Base-by-base conservation (phyloP, 2,888 invertebrate genomes). In the Euspilapteryx auroguttella region DNA sequence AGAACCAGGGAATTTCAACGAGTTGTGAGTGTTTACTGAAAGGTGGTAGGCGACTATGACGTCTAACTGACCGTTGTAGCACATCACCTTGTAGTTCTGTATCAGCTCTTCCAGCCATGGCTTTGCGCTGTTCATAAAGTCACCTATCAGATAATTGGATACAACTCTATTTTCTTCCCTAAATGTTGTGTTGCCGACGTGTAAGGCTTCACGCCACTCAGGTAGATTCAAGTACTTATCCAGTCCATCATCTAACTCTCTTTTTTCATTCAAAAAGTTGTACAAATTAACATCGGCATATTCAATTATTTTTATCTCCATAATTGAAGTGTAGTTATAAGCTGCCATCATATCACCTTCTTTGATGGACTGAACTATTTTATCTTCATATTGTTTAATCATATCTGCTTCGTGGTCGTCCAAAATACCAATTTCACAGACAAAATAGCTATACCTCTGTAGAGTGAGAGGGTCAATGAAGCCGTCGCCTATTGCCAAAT, bases 11-110 rank as follows among this genome's bases (percentile, higher is more conserved):
- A 89, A 93, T 11, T 83, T 63, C 4, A 92, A 55, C 9, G 81
- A 78, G 27, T 79, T 69, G 20, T 94, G 55, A 57, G 89, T 92
- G 54, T 52, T 82, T 61, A 37, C 82, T 45, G 51, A 82, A 47
- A 63, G 61, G 32, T 59, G 81, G 44, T 49, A 83, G 40, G 83
- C 81, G 2, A 85, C 80, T 20, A 83, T 78, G 14, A 85, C 78
- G 43, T 86, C 85, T 29, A 85, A 49, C 44, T 86, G 85, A 0
- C 86, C 86, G 32, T 78, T 84, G 50, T 85, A 86, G 33, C 85
- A 66, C 39, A 85, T 42, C 13, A 83, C 76, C 39, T 55, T 46
- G 40, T 80, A 81, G 35, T 71, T 44, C 2, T 73, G 65, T 7
- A 81, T 38, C 0, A 81, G 43, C 12, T 58, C 49, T 14, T 63